Base-by-base conservation (phyloP, 2,888 invertebrate species). In the Malthinus seriepunctatus region DNA sequence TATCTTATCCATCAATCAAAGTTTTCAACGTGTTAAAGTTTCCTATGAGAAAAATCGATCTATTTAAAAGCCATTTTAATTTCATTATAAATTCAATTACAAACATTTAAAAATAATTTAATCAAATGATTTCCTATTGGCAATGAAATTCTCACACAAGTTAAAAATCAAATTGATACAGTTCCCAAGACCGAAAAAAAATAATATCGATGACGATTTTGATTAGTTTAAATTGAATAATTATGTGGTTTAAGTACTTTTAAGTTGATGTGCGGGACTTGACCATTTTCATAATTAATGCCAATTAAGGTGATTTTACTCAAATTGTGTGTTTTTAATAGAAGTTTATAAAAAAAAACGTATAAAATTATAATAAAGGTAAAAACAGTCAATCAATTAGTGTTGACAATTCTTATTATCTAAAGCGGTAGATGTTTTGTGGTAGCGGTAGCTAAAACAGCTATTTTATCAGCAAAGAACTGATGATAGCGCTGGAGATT, bases 401-500 rank as follows among this genome's bases (percentile, higher is more conserved):
- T 42, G 39, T 42, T 42, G 39, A 42, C 39, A 42, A 42, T 42
- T 23, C 14, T n/a, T 42, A 23, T 15, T 42, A 42, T 42, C 39
- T 42, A 42, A 42, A 42, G 15, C 39, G 39, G 15, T 42, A 14
- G 39, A 42, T 42, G 39, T 42, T 42, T 42, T 42, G 39, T 42
- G 39, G 39, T 42, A 42, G 39, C 39, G n/a, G 39, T 42, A 42
- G 15, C 39, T 23, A 42, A 42, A 42, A 42, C 39, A 42, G 39
- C 39, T 42, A 42, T 42, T 42, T 15, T 42, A 42, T 42, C 39
- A 42, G 39, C 15, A 42, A 42, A 42, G 14, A 15, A 23, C 15
- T 3, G 15, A 14, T 15, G 39, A 42, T 42, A 42, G 39, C 15
- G 39, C 39, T 12, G 39, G 39, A 42, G 71, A 73, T 71, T 69